Evolutionary conservation across 64 coral and sea anemone species (phyloP).

Genomic region (Montipora cactus): DNA sequence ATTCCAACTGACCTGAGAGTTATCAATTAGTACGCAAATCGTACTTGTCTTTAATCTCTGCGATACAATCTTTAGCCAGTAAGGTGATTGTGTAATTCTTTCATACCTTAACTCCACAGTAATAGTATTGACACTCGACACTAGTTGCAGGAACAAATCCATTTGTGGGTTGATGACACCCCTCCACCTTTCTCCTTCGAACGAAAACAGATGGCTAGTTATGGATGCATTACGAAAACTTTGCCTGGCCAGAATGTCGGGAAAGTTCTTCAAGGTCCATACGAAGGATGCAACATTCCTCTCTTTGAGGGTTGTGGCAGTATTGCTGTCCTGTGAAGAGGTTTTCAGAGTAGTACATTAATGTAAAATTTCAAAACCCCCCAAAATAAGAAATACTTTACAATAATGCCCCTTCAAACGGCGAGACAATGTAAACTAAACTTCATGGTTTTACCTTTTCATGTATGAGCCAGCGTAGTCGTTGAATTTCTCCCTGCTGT

Average conservation of each 20-base stretch:
- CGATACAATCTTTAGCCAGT: neutral
- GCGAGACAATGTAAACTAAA: too few relatives aligned
- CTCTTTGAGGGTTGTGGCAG: neutral
- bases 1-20: too few relatives aligned
- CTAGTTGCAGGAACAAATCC: constrained; percentile 10
- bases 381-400: too few relatives aligned
- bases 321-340: neutral
- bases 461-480: neutral
- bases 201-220: neutral
- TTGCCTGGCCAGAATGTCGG: neutral
- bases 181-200: neutral
- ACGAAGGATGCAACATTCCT: neutral
- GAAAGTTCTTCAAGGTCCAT: neutral
- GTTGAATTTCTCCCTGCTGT: constrained; percentile 21
- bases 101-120: neutral
- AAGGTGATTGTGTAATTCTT: neutral
- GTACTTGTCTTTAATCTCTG: too few relatives aligned
- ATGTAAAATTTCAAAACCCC: too few relatives aligned
- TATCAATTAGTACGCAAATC: too few relatives aligned
- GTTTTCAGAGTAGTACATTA: neutral
- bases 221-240: neutral
- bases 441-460: neutral
- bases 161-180: neutral
- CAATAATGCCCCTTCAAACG: too few relatives aligned
- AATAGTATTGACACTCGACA: neutral